A percentile compares a stretch with the other conserved stretches of the same genome.
Conservation (phyloP, 2,797 vertebrate species). For the Falco columbarius region DNA sequence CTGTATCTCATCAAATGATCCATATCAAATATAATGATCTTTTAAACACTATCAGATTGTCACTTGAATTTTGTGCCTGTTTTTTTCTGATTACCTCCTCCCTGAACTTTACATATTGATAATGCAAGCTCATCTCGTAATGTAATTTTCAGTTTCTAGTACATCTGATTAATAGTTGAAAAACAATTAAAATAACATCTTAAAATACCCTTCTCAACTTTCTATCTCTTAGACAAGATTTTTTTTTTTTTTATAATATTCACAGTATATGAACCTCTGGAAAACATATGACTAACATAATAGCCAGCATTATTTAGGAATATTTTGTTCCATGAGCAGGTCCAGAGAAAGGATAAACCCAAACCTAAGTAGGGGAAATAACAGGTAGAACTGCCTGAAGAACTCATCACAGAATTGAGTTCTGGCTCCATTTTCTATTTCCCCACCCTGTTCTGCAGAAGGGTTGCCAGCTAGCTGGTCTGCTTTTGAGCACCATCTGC, state of each 20-base stretch:
- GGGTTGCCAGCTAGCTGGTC: neutral
- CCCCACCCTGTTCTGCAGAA: neutral
- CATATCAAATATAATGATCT: slow-evolving; percentile 20
- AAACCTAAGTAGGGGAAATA: neutral
- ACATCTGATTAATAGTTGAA: slow-evolving; percentile 1
- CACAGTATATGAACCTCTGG: neutral
- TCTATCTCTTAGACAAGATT: neutral
- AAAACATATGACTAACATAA: neutral
- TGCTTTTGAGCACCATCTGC: neutral
- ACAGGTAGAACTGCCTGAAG: neutral
- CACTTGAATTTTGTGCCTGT: slow-evolving; percentile 7
- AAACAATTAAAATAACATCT: slow-evolving; percentile 4
- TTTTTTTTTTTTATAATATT: neutral
- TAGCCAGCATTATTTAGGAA: neutral
- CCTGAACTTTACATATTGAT: neutral
- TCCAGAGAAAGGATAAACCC: neutral
- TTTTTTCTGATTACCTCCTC: neutral
- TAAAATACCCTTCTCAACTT: neutral
- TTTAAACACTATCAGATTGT: slow-evolving; percentile 3
- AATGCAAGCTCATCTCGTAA: neutral
- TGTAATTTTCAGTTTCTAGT: slow-evolving; percentile 9
- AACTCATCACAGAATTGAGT: neutral
- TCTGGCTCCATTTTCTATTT: neutral
- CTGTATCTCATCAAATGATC: slow-evolving; percentile 25
- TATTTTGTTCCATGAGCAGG: neutral